phyloP scores from a whole-genome alignment of 2,888 invertebrate genomes.

The Balanococcus diminutus region DNA sequence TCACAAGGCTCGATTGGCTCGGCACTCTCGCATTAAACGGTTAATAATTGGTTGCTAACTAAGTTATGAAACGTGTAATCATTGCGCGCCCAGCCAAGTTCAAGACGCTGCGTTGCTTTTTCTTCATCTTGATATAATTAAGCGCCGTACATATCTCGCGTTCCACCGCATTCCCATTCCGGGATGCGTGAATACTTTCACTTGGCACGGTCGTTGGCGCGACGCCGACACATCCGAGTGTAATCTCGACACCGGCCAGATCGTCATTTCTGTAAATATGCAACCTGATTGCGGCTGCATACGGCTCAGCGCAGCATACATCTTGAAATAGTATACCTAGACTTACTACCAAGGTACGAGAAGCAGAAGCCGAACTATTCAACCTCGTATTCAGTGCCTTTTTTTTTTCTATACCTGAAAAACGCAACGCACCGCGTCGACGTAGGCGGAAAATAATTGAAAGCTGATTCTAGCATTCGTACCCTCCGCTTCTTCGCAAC shows the following conservation, averaged over 20 bases:
- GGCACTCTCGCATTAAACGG: slow-evolving; percentile 19
- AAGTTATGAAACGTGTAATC: slow-evolving; percentile 52
- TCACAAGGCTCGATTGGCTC: not conserved
- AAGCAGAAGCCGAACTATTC: not conserved
- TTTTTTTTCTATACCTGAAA: not conserved
- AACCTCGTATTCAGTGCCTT: not conserved
- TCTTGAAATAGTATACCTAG: not conserved
- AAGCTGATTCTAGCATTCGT: not conserved
- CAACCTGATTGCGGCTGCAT: not conserved
- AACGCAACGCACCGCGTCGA: not conserved
- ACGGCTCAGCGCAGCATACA: not conserved
- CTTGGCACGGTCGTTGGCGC: not conserved
- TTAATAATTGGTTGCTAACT: slow-evolving; percentile 49
- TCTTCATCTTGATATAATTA: slow-evolving; percentile 8
- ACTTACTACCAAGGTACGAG: too few relatives aligned
- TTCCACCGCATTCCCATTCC: not conserved
- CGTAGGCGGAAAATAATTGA: slow-evolving; percentile 5
- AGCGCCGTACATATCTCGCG: slow-evolving; percentile 19
- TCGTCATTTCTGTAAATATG: not conserved
- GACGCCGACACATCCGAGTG: not conserved
- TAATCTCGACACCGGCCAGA: not conserved
- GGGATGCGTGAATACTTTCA: slow-evolving; percentile 37
- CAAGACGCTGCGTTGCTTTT: not conserved
- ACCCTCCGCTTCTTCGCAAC: not conserved
- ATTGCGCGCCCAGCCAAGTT: slow-evolving; percentile 19